phyloP scores from a whole-genome alignment of 2,888 invertebrate genomes.

The Ormyrus rosae region DNA sequence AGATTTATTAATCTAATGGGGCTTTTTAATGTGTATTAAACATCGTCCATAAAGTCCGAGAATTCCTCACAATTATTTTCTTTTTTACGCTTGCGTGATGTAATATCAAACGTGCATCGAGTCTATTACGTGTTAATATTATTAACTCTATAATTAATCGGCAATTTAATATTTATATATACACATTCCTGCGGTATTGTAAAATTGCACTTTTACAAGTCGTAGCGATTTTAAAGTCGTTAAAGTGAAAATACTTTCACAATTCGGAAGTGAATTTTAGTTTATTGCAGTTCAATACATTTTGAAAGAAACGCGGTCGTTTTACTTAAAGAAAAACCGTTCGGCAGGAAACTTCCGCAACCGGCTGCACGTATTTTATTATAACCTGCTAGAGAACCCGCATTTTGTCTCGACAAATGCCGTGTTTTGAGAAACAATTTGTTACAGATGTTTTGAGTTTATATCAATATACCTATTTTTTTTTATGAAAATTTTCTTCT shows the following conservation, averaged over 20 bases:
- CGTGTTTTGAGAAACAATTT: no score
- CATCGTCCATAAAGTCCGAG: not conserved
- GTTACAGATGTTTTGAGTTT: no score
- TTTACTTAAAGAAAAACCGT: slow-evolving; percentile 4
- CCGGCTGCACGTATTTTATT: not conserved
- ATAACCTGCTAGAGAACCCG: not conserved
- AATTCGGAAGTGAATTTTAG: slow-evolving; percentile 43
- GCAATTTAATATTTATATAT: not conserved
- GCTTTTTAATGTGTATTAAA: not conserved
- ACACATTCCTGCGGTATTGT: not conserved
- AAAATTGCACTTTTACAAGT: slow-evolving; percentile 6
- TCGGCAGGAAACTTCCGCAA: slow-evolving; percentile 14
- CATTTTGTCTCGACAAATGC: not conserved
- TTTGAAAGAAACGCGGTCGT: slow-evolving; percentile 21
- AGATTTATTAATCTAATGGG: not conserved
- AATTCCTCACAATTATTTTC: not conserved
- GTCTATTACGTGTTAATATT: no score
- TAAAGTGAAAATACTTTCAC: slow-evolving; percentile 47
- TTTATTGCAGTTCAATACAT: slow-evolving; percentile 28
- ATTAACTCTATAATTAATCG: not conserved
- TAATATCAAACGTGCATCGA: no score
- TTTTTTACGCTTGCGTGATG: no score
- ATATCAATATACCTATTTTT: no score
- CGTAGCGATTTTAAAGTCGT: slow-evolving; percentile 8
- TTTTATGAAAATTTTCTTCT: no score